Evolutionary conservation across 2,888 invertebrate genomes (phyloP).

Genomic region (Coelopa pilipes): DNA sequence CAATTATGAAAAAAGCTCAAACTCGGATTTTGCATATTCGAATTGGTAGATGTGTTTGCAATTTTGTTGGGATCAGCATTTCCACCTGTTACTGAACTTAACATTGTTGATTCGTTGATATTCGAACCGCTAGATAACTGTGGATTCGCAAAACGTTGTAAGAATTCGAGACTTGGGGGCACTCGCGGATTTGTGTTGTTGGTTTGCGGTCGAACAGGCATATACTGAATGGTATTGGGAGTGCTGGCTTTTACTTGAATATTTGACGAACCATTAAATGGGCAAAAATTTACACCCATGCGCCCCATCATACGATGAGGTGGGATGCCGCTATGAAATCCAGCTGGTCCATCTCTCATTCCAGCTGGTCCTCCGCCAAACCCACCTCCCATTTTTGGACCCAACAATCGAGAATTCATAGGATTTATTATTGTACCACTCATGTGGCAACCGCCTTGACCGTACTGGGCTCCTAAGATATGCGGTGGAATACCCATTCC

Average conservation of each 20-base stretch:
- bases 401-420: constrained; percentile 69
- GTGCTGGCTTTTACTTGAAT: constrained; percentile 96
- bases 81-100: constrained; percentile 36
- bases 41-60: constrained; percentile 32
- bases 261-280: constrained; percentile 73
- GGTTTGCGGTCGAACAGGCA: constrained; percentile 93
- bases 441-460: constrained; percentile 54
- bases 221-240: constrained; percentile 97
- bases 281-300: constrained; percentile 72
- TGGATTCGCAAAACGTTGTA: constrained; percentile 89
- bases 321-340: constrained; percentile 59
- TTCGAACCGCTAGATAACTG: constrained; percentile 65
- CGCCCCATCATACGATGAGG: constrained; percentile 73
- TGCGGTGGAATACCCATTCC: constrained; percentile 43
- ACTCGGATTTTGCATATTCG: constrained; percentile 45
- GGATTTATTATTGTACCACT: constrained; percentile 67
- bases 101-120: constrained; percentile 39
- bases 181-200: constrained; percentile 69
- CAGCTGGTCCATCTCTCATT: constrained; percentile 66
- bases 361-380: constrained; percentile 50
- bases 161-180: constrained; percentile 89
- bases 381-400: constrained; percentile 75
- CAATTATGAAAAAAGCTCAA: constrained; percentile 64
- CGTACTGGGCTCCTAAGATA: constrained; percentile 45
- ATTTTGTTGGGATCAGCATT: constrained; percentile 43